phyloP scores from a whole-genome alignment of 2,888 invertebrate genomes.

The Eilema depressum region DNA sequence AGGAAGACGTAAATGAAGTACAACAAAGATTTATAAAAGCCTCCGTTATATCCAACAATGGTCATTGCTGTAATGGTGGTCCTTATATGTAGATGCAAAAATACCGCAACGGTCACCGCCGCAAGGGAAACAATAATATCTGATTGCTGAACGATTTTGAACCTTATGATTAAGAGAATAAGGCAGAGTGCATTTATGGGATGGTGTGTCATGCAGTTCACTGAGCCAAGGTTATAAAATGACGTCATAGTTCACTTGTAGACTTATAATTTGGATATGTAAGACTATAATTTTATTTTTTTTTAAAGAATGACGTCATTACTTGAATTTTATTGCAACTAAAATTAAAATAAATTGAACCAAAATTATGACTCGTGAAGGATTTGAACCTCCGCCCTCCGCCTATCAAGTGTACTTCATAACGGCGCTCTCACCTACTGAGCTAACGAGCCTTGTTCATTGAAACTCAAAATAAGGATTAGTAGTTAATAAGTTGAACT shows the following conservation, averaged over 20 bases:
- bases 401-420: no score
- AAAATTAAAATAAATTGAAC: not conserved
- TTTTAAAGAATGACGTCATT: no score
- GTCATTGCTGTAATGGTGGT: not conserved
- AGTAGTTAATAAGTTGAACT: not conserved
- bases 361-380: not conserved
- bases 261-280: slow-evolving; percentile 18
- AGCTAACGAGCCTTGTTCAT: not conserved
- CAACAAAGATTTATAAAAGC: not conserved
- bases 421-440: slow-evolving; percentile 6
- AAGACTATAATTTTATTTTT: no score
- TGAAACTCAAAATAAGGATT: not conserved
- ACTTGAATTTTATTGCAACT: no score
- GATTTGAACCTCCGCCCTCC: slow-evolving; percentile 9
- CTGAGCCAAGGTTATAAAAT: slow-evolving; percentile 44
- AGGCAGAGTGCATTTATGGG: slow-evolving; percentile 14
- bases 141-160: slow-evolving; percentile 10
- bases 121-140: slow-evolving; percentile 18
- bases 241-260: slow-evolving; percentile 37
- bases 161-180: not conserved
- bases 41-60: not conserved
- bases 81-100: slow-evolving; percentile 44
- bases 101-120: slow-evolving; percentile 51
- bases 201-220: slow-evolving; percentile 45
- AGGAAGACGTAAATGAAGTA: no score